Percentiles rank a stretch among this genome's conserved stretches.
These are phyloP conservation scores for Bryconaethiops microstoma DNA, from an alignment of 2,797 vertebrate species.

Conservation along the genomic window DNA sequence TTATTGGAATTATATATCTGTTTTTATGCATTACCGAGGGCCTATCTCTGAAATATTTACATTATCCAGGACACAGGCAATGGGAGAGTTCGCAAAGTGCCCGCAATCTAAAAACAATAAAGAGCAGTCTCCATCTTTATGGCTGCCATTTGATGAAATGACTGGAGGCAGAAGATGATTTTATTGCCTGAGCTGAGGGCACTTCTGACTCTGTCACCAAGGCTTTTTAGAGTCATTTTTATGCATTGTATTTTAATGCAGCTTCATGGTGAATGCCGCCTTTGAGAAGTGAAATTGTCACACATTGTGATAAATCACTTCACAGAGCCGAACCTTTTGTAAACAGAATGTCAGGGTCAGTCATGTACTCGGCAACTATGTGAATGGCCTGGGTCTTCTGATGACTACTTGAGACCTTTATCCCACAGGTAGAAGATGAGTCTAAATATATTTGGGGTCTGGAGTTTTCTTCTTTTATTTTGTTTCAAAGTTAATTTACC, in stretches of 20 bases:
- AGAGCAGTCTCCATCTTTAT: conserved; percentile 81
- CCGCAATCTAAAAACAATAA: conserved; percentile 85
- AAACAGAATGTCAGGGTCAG: not conserved
- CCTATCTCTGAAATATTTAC: conserved; percentile 82
- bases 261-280: conserved; percentile 63
- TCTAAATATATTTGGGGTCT: not conserved
- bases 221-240: conserved; percentile 76
- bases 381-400: not conserved
- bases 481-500: not conserved
- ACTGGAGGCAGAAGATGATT: conserved; percentile 83
- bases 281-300: conserved; percentile 66
- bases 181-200: conserved; percentile 77
- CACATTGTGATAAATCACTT: conserved; percentile 64
- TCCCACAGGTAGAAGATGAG: not conserved
- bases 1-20: conserved; percentile 84
- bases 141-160: conserved; percentile 82
- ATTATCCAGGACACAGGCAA: conserved; percentile 78
- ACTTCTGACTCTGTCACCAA: conserved; percentile 72
- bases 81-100: conserved; percentile 76
- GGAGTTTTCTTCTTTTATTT: not conserved
- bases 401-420: not conserved
- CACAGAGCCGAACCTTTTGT: conserved; percentile 47
- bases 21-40: conserved; percentile 78
- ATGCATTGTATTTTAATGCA: conserved; percentile 78
- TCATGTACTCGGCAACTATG: not conserved